A percentile compares a stretch with the other conserved stretches of the same genome.
Conservation (phyloP, 1,140 invertebrate species). For the Linepithema humile region DNA sequence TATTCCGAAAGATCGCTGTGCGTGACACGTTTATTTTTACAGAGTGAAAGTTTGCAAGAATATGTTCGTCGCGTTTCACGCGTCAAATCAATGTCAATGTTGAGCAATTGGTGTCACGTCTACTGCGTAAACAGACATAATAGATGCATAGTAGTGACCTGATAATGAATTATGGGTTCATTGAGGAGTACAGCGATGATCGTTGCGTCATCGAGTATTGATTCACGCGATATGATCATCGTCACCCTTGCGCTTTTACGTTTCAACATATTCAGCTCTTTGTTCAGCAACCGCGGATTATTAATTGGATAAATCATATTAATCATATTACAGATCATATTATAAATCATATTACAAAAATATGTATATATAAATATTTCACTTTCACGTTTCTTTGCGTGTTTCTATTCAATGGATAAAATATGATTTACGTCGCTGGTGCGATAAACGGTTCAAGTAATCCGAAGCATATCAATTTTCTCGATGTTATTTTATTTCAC, state of each 20-base stretch:
- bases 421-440: neutral
- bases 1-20: neutral
- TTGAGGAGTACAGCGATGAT: slow-evolving; percentile 34
- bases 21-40: neutral
- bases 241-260: neutral
- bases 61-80: neutral
- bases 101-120: slow-evolving; percentile 17
- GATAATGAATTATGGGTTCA: slow-evolving; percentile 47
- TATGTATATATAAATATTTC: too few relatives aligned
- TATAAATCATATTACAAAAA: too few relatives aligned
- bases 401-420: neutral
- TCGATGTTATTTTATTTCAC: neutral
- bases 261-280: neutral
- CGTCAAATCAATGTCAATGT: slow-evolving; percentile 47
- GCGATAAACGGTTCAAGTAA: neutral
- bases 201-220: neutral
- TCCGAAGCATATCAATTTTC: slow-evolving; percentile 8
- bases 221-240: neutral
- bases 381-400: too few relatives aligned
- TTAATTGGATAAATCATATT: neutral
- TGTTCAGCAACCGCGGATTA: neutral
- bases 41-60: neutral
- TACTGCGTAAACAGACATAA: slow-evolving; percentile 8
- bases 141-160: slow-evolving; percentile 15
- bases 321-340: neutral